Base-by-base conservation (phyloP, 35 echinoderm and acorn worm genomes). In the Holothuria glaberrima region DNA sequence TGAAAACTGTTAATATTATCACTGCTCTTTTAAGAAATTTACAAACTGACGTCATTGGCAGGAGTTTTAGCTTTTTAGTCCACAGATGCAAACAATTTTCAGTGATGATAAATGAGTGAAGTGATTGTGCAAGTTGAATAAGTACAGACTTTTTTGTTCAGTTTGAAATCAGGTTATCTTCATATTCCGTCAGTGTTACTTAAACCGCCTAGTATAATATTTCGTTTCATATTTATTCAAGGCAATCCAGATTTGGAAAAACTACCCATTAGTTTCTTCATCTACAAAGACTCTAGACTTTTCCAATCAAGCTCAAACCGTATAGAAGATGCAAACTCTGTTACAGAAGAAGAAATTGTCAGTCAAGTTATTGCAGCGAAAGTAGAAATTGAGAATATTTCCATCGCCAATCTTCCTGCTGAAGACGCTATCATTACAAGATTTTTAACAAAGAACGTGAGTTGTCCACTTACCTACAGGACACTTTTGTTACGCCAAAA, bases 281-380 rank as follows among this genome's bases (percentile, higher is more conserved):
- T 78, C 20, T 78, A 78, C 74, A 78, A 52, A 20, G 27, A 78
- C 29, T 45, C 74, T n/a, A 21, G 74, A n/a, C 74, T 78, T 48
- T 78, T 78, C 48, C 74, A 25, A 24, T 50, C 74, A 48, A 78
- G 4, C 10, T 22, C 29, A 48, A 48, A 41, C 10, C 17, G 2
- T 21, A 5, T 9, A 12, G 50, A 78, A 48, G 74, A 25, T 19
- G 20, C 21, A 22, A 41, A 41, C 19, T 38, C 19, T 20, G n/a
- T 7, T 4, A 24, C 22, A 78, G 35, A 52, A 48, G 41, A 50
- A 48, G 74, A 50, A 48, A 52, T 78, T 13, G 44, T 48, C 9
- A 78, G 74, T 19, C 74, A 78, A 24, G 74, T 78, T 24, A 78
- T 78, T 14, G 74, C 38, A 48, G 74, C 74, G 20, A 78, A 38